Evolutionary conservation across 1,140 invertebrate species (phyloP).

Genomic region (Macrobrachium nipponense): DNA sequence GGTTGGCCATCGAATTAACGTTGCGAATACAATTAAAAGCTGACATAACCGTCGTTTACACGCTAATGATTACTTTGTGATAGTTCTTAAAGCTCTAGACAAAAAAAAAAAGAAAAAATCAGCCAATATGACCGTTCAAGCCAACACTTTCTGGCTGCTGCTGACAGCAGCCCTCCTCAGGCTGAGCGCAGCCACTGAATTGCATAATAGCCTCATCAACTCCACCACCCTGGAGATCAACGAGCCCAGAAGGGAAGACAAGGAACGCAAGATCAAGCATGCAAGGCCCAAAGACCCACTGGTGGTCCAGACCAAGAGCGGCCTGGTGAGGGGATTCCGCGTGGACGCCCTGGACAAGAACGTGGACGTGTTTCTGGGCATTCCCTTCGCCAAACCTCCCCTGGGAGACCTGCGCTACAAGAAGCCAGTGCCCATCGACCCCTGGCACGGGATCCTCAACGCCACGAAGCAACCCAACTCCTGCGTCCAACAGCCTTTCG

Average conservation of each 20-base stretch:
- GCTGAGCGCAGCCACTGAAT: slow-evolving; percentile 36
- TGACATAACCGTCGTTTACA: neutral
- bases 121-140: slow-evolving; percentile 32
- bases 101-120: neutral
- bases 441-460: slow-evolving; percentile 86
- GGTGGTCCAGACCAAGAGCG: slow-evolving; percentile 83
- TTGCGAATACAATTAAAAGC: neutral
- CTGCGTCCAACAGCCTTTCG: slow-evolving; percentile 77
- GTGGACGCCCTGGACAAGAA: slow-evolving; percentile 81
- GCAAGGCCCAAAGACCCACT: slow-evolving; percentile 73
- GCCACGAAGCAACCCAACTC: slow-evolving; percentile 83
- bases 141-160: slow-evolving; percentile 17
- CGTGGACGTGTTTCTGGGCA: slow-evolving; percentile 91
- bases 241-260: slow-evolving; percentile 48
- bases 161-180: slow-evolving; percentile 31
- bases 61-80: slow-evolving; percentile 7
- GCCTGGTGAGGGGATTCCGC: slow-evolving; percentile 81
- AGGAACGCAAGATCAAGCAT: slow-evolving; percentile 46
- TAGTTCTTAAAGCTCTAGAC: neutral
- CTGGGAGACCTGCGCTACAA: slow-evolving; percentile 87
- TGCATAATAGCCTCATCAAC: slow-evolving; percentile 53
- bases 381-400: slow-evolving; percentile 95
- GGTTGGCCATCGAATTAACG: neutral
- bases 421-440: slow-evolving; percentile 84
- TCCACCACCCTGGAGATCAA: slow-evolving; percentile 53